Evolutionary conservation across 2,888 invertebrate species (phyloP).

Genomic region (Hoplodrina ambigua): DNA sequence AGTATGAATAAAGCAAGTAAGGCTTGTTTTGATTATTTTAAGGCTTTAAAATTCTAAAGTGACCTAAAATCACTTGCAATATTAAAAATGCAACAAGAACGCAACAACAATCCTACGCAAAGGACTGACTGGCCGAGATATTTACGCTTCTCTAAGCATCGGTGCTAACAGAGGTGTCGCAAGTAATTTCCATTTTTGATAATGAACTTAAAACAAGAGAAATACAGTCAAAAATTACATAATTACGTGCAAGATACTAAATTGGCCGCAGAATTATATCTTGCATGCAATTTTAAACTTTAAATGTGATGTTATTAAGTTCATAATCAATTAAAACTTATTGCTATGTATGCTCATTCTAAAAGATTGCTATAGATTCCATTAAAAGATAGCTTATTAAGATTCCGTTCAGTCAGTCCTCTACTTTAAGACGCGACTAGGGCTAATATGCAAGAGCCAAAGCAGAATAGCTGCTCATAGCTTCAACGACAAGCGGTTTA

Average conservation of each 20-base stretch:
- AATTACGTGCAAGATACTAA: not conserved
- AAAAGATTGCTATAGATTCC: not conserved
- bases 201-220: not conserved
- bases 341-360: too few relatives aligned
- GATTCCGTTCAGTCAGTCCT: slow-evolving; percentile 21
- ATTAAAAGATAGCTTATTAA: not conserved
- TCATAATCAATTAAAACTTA: not conserved
- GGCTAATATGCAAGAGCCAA: slow-evolving; percentile 26
- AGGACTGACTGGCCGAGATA: slow-evolving; percentile 46
- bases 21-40: not conserved
- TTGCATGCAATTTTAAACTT: too few relatives aligned
- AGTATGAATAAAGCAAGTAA: not conserved
- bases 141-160: not conserved
- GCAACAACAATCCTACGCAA: slow-evolving; percentile 37
- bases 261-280: too few relatives aligned
- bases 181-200: not conserved
- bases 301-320: too few relatives aligned
- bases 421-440: slow-evolving; percentile 54
- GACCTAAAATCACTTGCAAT: slow-evolving; percentile 34
- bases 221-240: not conserved
- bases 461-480: not conserved
- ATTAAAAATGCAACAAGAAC: slow-evolving; percentile 53
- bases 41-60: not conserved
- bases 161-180: not conserved
- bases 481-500: not conserved